Evolutionary conservation across 2,113 vertebrate genomes (phyloP).

Genomic region (Phainopepla nitens): DNA sequence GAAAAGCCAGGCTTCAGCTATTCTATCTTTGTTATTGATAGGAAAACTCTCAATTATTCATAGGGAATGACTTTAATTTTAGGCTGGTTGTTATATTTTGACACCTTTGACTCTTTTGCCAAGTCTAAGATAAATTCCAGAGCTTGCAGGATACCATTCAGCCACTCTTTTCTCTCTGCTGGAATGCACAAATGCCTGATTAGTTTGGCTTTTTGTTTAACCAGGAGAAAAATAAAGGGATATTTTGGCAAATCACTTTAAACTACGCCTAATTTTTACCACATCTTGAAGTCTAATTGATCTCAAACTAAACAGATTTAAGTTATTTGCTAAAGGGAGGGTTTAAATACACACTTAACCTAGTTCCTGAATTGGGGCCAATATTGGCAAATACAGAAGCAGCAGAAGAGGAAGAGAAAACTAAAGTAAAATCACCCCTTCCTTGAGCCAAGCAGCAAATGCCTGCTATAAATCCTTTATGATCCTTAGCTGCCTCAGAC

Average conservation of each 20-base stretch:
- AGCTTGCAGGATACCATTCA: neutral
- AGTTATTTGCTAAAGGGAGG: neutral
- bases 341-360: neutral
- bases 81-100: rapidly evolving
- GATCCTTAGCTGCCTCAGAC: neutral
- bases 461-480: neutral
- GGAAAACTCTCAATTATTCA: neutral
- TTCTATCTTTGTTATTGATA: neutral
- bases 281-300: neutral
- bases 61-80: neutral
- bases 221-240: neutral
- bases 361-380: neutral
- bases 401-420: neutral
- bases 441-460: neutral
- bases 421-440: neutral
- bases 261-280: neutral
- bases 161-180: neutral
- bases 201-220: neutral
- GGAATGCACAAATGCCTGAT: neutral
- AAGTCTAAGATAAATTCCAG: neutral
- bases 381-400: neutral
- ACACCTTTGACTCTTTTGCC: neutral
- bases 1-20: neutral
- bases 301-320: neutral
- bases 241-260: neutral